These are phyloP conservation scores for Pasiphila rectangulata DNA, from an alignment of 2,888 invertebrate genomes.

Conservation along the genomic window DNA sequence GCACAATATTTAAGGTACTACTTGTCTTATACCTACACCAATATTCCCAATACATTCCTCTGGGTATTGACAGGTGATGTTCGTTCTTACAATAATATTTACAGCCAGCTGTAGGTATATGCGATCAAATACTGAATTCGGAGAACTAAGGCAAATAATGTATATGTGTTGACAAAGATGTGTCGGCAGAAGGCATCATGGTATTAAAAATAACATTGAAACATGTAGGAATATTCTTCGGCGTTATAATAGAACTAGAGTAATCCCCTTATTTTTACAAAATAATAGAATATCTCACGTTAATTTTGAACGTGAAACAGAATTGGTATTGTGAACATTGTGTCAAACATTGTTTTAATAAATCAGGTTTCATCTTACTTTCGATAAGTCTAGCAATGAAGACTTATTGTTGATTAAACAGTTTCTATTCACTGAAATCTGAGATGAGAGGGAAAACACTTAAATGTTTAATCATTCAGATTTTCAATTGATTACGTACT, in stretches of 20 bases:
- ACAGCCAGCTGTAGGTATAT: conserved; percentile 42
- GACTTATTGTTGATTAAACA: not conserved
- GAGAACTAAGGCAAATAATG: conserved; percentile 47
- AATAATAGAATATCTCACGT: too few species aligned
- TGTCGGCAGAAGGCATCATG: conserved; percentile 76
- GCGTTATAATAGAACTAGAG: too few species aligned
- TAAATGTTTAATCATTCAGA: not conserved
- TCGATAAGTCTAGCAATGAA: too few species aligned
- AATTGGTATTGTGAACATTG: conserved; percentile 22
- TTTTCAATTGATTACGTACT: not conserved
- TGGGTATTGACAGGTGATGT: conserved; percentile 53
- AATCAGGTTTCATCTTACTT: too few species aligned
- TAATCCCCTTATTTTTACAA: too few species aligned
- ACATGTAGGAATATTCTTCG: too few species aligned
- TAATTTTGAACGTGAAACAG: too few species aligned
- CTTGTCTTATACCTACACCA: conserved; percentile 23
- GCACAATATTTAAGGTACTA: conserved; percentile 45
- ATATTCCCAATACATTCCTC: conserved; percentile 32
- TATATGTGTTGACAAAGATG: too few species aligned
- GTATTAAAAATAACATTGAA: conserved; percentile 36
- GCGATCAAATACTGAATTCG: conserved; percentile 38
- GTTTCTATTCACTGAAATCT: not conserved
- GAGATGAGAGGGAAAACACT: not conserved
- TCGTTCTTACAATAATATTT: conserved; percentile 43
- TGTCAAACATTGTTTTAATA: conserved; percentile 16